A percentile compares a stretch with the other conserved stretches of the same genome.
Evolutionary conservation across 2,113 vertebrate genomes (phyloP).

Genomic region (Oryzias melastigma): DNA sequence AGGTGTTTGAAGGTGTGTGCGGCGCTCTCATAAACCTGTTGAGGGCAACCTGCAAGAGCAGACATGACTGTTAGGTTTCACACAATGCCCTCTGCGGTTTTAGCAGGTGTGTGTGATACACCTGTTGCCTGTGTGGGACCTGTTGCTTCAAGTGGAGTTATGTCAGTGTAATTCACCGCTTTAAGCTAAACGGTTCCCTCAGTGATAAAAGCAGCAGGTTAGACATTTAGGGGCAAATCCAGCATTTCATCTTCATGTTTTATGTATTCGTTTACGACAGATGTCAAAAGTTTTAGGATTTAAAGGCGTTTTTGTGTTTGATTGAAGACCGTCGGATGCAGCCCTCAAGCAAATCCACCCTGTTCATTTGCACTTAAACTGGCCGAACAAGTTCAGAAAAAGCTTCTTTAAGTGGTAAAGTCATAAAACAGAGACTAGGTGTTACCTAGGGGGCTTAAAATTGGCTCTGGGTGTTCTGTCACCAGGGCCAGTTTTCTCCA

Average conservation of each 20-base stretch:
- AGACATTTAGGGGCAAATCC: neutral
- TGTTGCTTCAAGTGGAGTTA: constrained; percentile 25
- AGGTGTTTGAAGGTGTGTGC: constrained; percentile 13
- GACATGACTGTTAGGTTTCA: constrained; percentile 60
- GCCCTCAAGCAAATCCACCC: constrained; percentile 24
- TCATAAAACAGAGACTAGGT: constrained; percentile 20
- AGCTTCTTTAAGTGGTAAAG: neutral
- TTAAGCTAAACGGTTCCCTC: constrained; percentile 32
- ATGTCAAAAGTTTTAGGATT: neutral
- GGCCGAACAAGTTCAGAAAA: constrained; percentile 39
- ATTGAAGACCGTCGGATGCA: constrained; percentile 27
- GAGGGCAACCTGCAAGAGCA: constrained; percentile 50
- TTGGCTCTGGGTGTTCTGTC: constrained; percentile 44
- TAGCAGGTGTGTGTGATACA: constrained; percentile 62
- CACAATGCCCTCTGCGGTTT: constrained; percentile 38
- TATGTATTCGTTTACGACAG: neutral
- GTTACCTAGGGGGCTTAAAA: constrained; percentile 56
- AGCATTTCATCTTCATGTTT: neutral
- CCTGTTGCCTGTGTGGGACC: constrained; percentile 50
- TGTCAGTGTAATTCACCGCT: constrained; percentile 27
- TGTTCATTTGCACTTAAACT: constrained; percentile 26
- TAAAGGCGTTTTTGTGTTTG: constrained; percentile 12
- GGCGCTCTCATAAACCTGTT: constrained; percentile 10
- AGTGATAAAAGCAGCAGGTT: neutral
- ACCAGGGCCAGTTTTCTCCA: constrained; percentile 23